Evolutionary conservation across 2,797 vertebrate genomes (phyloP).

Genomic region (Onychomys torridus): DNA sequence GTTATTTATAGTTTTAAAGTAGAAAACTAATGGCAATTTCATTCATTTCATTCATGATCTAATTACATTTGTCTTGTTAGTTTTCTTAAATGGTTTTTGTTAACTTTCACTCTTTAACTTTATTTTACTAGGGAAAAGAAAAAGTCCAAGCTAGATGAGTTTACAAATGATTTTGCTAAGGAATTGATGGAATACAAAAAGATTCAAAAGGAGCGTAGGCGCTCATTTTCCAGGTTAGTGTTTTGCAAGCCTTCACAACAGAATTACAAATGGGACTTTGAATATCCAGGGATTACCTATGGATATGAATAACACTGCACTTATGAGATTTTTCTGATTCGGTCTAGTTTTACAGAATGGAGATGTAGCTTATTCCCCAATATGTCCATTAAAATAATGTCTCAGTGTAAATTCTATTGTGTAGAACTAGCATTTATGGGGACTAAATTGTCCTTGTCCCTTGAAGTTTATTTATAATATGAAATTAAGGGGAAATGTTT

Average conservation of each 20-base stretch:
- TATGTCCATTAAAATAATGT: conserved; percentile 76
- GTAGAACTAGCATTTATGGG: conserved; percentile 75
- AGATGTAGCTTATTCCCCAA: conserved; percentile 78
- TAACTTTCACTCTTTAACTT: conserved; percentile 88
- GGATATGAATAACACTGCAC: conserved; percentile 78
- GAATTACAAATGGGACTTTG: conserved; percentile 87
- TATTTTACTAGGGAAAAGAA: conserved; percentile 94
- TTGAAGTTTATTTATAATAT: conserved; percentile 66
- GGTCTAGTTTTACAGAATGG: conserved; percentile 76
- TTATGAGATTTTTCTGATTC: conserved; percentile 67
- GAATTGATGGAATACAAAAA: conserved; percentile 99
- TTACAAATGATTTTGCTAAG: conserved; percentile 99
- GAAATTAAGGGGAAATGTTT: conserved; percentile 76
- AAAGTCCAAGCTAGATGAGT: conserved; percentile 99
- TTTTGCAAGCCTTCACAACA: conserved; percentile 88
- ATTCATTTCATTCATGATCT: conserved; percentile 88
- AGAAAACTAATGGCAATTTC: conserved; percentile 85
- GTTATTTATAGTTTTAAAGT: conserved; percentile 84
- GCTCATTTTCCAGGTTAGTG: conserved; percentile 97
- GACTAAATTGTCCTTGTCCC: conserved; percentile 81
- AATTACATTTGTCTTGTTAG: conserved; percentile 88
- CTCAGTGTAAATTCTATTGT: conserved; percentile 79
- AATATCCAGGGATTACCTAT: conserved; percentile 85
- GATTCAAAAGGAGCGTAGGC: conserved; percentile 96
- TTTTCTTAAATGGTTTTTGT: conserved; percentile 88